Conservation (phyloP, 2,113 vertebrate species). For the Peromyscus leucopus region DNA sequence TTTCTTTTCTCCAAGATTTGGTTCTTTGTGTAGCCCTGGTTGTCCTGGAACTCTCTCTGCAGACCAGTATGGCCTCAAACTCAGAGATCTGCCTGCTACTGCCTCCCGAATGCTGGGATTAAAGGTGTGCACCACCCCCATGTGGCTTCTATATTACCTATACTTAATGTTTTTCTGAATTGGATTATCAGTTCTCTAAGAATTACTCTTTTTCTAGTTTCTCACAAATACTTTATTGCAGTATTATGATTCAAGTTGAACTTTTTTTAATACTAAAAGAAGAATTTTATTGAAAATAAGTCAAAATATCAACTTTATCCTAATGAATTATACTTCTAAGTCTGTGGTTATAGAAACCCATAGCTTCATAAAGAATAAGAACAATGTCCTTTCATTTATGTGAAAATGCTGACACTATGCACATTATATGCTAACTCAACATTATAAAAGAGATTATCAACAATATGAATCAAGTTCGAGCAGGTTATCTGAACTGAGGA, state of each 20-base stretch:
- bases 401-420: accelerated
- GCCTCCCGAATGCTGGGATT: not conserved
- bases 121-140: not conserved
- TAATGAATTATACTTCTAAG: not conserved
- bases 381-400: not conserved
- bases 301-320: not conserved
- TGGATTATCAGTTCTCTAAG: not conserved
- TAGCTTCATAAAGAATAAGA: conserved; percentile 52
- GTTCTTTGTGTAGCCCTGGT: not conserved
- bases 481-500: conserved; percentile 27
- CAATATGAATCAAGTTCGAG: conserved; percentile 38
- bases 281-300: conserved; percentile 26
- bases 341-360: not conserved
- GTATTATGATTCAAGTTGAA: not conserved
- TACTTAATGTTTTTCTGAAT: not conserved
- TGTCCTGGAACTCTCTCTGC: not conserved
- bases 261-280: not conserved
- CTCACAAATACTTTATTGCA: not conserved
- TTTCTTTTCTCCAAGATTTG: not conserved
- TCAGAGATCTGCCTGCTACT: not conserved
- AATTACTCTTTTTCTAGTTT: not conserved
- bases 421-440: conserved; percentile 23
- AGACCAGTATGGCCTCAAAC: not conserved
- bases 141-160: not conserved
- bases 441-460: conserved; percentile 3